These are phyloP conservation scores for Diploptera punctata DNA, from an alignment of 2,888 invertebrate genomes.

Conservation along the genomic window DNA sequence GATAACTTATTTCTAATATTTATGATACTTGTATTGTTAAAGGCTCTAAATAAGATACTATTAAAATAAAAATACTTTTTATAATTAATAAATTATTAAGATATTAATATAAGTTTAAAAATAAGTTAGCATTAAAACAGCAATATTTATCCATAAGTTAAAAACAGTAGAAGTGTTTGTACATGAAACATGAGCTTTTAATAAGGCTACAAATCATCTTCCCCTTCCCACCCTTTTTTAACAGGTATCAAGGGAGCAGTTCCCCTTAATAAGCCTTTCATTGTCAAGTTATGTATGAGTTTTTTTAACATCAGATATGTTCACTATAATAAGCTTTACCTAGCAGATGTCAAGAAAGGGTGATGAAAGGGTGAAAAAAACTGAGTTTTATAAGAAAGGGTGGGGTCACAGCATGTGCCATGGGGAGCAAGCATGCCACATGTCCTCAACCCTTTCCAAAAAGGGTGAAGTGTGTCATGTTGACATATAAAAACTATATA, in stretches of 20 bases:
- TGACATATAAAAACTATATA: not conserved
- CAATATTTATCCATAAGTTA: no score
- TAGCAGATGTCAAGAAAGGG: slow-evolving; percentile 17
- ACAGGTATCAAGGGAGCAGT: not conserved
- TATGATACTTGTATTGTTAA: no score
- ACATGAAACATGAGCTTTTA: slow-evolving; percentile 11
- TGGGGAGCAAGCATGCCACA: not conserved
- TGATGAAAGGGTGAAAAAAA: slow-evolving; percentile 30
- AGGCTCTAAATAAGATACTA: no score
- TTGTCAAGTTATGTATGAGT: slow-evolving; percentile 24
- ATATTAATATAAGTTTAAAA: no score
- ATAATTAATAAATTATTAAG: no score
- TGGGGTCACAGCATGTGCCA: slow-evolving; percentile 9
- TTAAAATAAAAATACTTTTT: no score
- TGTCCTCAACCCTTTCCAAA: not conserved
- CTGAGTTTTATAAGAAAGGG: not conserved
- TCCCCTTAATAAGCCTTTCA: slow-evolving; percentile 13
- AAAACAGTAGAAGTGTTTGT: no score
- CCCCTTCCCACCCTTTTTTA: not conserved
- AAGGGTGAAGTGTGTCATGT: not conserved
- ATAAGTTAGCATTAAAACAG: no score
- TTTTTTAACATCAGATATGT: not conserved
- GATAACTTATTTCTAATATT: no score
- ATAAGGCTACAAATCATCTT: slow-evolving; percentile 13
- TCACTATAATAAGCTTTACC: slow-evolving; percentile 8